A percentile compares a stretch with the other conserved stretches of the same genome.
phyloP scores from a whole-genome alignment of 2,113 vertebrate species.

The Quiscalus mexicanus region DNA sequence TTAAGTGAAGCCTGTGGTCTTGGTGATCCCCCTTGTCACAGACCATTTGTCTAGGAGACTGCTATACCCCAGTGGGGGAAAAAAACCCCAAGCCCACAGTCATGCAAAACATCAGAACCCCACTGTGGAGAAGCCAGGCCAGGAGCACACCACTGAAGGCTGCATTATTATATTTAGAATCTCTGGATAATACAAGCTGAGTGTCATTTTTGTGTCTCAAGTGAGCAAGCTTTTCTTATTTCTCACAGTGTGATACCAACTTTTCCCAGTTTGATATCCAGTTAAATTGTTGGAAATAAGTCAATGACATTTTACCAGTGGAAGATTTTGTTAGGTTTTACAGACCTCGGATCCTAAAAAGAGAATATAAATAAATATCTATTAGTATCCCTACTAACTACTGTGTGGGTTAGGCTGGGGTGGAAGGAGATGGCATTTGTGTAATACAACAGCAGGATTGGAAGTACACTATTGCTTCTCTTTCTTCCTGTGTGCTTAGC shows the following conservation, averaged over 20 bases:
- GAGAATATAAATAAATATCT: background rate
- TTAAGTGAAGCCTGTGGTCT: background rate
- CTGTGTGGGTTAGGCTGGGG: background rate
- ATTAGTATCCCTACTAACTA: background rate
- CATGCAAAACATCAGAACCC: background rate
- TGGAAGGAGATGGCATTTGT: background rate
- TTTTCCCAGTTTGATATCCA: background rate
- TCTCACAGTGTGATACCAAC: background rate
- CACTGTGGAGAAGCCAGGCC: background rate
- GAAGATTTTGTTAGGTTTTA: constrained; percentile 2
- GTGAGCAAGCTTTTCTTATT: background rate
- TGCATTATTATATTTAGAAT: background rate
- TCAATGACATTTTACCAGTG: background rate
- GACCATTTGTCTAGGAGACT: background rate
- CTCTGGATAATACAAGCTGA: background rate
- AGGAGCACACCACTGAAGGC: background rate
- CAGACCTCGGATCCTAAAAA: background rate
- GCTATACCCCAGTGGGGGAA: rapidly evolving
- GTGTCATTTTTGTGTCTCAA: background rate
- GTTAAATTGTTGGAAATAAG: constrained; percentile 35
- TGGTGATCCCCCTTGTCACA: background rate
- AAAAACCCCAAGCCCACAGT: background rate
- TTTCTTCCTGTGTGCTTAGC: background rate
- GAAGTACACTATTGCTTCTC: background rate
- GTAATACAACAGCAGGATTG: background rate